These are phyloP conservation scores for Nyctereutes procyonoides DNA, from an alignment of 2,113 vertebrate genomes.

Conservation along the genomic window DNA sequence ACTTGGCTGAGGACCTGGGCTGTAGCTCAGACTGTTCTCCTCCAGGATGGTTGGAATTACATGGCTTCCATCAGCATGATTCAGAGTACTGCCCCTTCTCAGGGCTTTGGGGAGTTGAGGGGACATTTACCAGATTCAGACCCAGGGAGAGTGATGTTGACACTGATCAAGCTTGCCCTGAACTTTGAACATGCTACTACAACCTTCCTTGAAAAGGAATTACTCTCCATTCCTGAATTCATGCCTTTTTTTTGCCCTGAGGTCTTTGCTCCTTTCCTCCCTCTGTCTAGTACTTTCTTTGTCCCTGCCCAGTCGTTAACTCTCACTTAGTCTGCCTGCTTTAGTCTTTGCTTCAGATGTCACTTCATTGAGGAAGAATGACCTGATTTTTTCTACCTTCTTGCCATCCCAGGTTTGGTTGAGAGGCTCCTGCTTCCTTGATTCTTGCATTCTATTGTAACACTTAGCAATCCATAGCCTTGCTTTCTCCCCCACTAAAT, in stretches of 20 bases:
- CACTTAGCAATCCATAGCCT: background rate
- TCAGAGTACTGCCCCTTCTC: background rate
- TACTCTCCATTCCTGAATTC: background rate
- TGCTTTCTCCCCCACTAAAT: background rate
- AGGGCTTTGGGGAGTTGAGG: background rate
- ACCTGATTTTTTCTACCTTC: rapidly evolving
- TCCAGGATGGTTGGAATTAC: background rate
- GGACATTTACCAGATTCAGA: background rate
- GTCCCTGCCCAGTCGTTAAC: background rate
- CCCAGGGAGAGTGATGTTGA: background rate
- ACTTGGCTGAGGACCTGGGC: background rate
- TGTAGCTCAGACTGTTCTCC: rapidly evolving
- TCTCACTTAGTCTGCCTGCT: background rate
- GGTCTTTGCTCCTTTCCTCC: background rate
- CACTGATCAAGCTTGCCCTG: background rate
- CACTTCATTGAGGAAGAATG: background rate
- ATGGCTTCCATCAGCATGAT: background rate
- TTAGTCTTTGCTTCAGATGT: background rate
- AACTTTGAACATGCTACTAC: background rate
- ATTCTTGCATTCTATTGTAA: background rate
- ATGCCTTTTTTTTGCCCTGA: background rate
- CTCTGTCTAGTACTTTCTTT: background rate
- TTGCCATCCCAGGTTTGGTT: background rate
- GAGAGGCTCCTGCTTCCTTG: background rate
- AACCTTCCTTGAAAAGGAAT: background rate